Evolutionary conservation across 2,113 vertebrate genomes (phyloP).

Genomic region (Ploceus nigricollis): DNA sequence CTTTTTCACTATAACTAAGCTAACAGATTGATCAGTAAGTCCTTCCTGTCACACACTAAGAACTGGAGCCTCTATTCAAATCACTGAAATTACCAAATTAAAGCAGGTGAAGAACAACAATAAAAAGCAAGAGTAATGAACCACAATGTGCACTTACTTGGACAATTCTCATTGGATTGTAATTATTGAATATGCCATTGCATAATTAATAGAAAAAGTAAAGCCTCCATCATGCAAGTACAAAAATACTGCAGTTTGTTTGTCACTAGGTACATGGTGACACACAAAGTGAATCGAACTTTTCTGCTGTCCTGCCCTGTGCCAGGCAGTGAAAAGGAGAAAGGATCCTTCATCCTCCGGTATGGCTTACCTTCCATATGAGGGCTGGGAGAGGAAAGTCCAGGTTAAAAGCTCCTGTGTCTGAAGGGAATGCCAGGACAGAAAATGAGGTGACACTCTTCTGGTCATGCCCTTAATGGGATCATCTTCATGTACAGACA

Average conservation of each 20-base stretch:
- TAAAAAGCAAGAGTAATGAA: neutral
- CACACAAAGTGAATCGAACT: neutral
- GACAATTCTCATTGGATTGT: neutral
- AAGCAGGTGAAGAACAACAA: neutral
- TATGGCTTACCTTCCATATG: neutral
- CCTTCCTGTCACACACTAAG: neutral
- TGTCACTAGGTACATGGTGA: neutral
- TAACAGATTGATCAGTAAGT: neutral
- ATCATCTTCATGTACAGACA: neutral
- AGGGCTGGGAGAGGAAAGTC: neutral
- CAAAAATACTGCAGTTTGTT: neutral
- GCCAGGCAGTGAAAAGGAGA: neutral
- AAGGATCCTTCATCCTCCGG: neutral
- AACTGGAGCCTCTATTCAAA: neutral
- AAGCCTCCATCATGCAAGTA: neutral
- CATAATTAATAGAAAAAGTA: neutral
- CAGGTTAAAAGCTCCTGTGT: neutral
- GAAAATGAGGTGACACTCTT: neutral
- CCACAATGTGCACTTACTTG: neutral
- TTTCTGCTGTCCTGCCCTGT: neutral
- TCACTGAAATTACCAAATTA: neutral
- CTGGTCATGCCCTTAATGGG: neutral
- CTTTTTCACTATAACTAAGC: neutral
- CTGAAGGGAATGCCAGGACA: neutral
- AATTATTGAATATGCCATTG: neutral